Evolutionary conservation across 2,113 vertebrate species (phyloP).

Genomic region (Panthera leo): DNA sequence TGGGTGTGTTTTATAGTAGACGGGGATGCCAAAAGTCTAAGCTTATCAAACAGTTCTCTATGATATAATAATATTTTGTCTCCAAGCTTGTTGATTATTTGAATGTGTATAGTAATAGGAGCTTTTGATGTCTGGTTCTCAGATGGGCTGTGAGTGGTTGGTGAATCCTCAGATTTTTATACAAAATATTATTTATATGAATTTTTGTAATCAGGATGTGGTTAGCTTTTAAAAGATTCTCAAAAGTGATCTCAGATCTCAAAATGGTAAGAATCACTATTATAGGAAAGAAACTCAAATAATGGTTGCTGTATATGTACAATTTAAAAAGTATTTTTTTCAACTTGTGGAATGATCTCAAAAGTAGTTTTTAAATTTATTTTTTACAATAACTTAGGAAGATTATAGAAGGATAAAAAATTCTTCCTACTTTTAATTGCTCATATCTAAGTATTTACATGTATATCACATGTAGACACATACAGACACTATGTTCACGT

Average conservation of each 20-base stretch:
- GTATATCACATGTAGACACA: fast-evolving
- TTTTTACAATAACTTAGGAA: background rate
- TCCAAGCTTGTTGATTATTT: background rate
- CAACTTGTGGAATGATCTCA: background rate
- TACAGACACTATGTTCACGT: background rate
- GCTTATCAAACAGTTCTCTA: background rate
- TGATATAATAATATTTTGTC: background rate
- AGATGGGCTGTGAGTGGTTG: background rate
- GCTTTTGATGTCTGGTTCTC: background rate
- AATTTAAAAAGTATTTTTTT: background rate
- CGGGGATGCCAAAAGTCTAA: background rate
- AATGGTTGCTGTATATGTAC: background rate
- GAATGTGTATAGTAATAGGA: background rate
- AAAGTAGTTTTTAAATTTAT: background rate
- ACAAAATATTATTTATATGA: background rate
- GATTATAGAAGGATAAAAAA: background rate
- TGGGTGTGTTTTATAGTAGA: background rate
- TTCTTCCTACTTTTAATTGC: background rate
- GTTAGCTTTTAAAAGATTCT: background rate
- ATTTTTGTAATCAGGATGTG: background rate
- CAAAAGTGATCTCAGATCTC: background rate
- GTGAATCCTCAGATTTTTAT: background rate
- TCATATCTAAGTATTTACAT: background rate
- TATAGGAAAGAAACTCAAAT: background rate
- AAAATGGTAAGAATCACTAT: background rate